Evolutionary conservation across 2,113 vertebrate species (phyloP).

Genomic region (Cyanoderma ruficeps): DNA sequence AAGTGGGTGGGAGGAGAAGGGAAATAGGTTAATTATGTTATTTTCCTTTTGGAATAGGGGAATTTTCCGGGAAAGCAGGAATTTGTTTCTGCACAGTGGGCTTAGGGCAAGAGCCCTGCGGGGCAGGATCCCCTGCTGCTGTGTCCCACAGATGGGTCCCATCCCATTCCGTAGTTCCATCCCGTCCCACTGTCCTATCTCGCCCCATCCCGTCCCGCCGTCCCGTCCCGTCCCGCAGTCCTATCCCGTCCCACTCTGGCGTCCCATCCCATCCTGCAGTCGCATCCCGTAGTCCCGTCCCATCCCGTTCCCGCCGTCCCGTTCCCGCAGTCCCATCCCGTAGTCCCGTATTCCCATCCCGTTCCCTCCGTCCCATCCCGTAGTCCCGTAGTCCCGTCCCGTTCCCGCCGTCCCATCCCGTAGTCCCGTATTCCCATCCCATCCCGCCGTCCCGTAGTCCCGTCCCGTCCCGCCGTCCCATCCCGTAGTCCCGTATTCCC

Average conservation of each 20-base stretch:
- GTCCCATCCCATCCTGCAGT: neutral
- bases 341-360: neutral
- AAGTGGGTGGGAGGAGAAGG: no score
- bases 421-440: neutral
- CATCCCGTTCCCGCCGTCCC: no score
- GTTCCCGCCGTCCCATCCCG: neutral
- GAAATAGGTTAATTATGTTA: rapidly evolving
- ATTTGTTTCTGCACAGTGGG: rapidly evolving
- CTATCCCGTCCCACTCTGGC: no score
- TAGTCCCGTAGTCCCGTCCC: no score
- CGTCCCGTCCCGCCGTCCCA: rapidly evolving
- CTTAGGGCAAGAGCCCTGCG: rapidly evolving
- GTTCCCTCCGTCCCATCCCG: neutral
- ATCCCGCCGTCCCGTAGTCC: neutral
- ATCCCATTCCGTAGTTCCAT: neutral
- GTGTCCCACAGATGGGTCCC: no score
- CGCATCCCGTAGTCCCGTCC: no score
- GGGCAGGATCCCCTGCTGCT: neutral
- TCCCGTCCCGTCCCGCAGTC: neutral
- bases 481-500: no score
- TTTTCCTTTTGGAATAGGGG: neutral
- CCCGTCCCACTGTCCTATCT: rapidly evolving
- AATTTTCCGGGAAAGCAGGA: rapidly evolving
- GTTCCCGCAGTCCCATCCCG: neutral
- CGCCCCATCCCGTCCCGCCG: rapidly evolving